Base-by-base conservation (phyloP, 2,797 vertebrate species). In the Dendrocincla fuliginosa region DNA sequence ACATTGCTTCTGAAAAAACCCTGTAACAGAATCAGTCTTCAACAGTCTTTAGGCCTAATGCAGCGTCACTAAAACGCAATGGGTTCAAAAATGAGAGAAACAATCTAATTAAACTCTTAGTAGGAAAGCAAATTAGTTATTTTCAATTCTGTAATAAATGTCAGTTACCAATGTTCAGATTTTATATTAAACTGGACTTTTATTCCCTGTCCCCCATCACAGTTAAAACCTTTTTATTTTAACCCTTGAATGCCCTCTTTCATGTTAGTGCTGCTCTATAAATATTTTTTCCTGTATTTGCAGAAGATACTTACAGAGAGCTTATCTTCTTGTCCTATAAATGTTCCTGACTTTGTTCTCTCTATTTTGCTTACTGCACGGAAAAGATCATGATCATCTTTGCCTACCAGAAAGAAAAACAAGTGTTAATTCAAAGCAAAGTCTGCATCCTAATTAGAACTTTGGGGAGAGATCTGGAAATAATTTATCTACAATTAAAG, bases 341-440 rank as follows among this genome's bases (percentile, higher is more conserved):
- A 61, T 41, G 32, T 95, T 89, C 74, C 97, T 95, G 96, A 96
- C 77, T 93, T 97, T 53, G 81, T 94, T 91, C 44, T 97, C 77
- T 91, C 97, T 78, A 73, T 47, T 85, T 96, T 97, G 69, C 86
- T 90, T 39, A 71, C 90, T 52, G 88, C 73, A 41, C 93, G 92
- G 53, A 93, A 89, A 84, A 92, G 46, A 57, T 85, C 78, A 16
- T 78, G 79, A 59, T 95, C 95, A 30, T 93, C 96, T 91, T 97
- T 97, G 64, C 93, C 98, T 91, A 93, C 97, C 97, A 97, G 84
- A 97, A 87, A 94, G 35, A 46, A 89, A 97, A 79, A 97, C 9
- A 52, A 91, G 37, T 65, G 41, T 92, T 93, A 80, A 86, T 88
- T 75, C 46, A 89, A 95, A 95, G 61, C 74, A 30, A 95, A 37